phyloP scores from a whole-genome alignment of 1,140 invertebrate genomes.

The Sarcophaga peregrina region DNA sequence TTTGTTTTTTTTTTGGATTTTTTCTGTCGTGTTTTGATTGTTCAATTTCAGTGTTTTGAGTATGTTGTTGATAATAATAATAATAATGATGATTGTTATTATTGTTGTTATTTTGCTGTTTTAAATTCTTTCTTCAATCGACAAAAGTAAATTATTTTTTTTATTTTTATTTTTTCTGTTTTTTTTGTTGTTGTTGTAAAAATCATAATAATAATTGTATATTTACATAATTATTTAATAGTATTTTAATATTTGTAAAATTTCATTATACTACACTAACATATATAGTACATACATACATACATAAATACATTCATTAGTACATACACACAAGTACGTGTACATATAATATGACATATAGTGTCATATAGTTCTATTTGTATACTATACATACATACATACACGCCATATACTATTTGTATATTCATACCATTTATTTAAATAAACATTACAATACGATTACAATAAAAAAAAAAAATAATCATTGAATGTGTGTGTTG shows the following conservation, averaged over 20 bases:
- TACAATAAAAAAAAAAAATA: too few species aligned
- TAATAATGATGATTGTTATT: not conserved
- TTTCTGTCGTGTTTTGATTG: not conserved
- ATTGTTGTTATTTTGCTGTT: not conserved
- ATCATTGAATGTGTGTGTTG: too few species aligned
- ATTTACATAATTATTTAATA: not conserved
- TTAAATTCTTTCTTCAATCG: constrained; percentile 5
- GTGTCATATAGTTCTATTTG: not conserved
- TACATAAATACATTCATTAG: not conserved
- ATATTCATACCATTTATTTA: not conserved
- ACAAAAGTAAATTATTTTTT: constrained; percentile 16
- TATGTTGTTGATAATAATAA: too few species aligned
- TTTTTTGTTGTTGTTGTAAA: not conserved
- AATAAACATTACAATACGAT: not conserved
- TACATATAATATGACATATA: not conserved
- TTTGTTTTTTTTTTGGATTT: not conserved
- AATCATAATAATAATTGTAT: not conserved
- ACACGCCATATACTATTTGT: not conserved
- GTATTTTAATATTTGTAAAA: not conserved
- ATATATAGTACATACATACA: not conserved
- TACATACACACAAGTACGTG: not conserved
- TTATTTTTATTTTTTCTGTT: not conserved
- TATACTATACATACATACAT: not conserved
- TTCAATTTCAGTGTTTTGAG: too few species aligned
- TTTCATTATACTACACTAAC: not conserved